Evolutionary conservation across 2,113 vertebrate genomes (phyloP).

Genomic region (Peromyscus californicus): DNA sequence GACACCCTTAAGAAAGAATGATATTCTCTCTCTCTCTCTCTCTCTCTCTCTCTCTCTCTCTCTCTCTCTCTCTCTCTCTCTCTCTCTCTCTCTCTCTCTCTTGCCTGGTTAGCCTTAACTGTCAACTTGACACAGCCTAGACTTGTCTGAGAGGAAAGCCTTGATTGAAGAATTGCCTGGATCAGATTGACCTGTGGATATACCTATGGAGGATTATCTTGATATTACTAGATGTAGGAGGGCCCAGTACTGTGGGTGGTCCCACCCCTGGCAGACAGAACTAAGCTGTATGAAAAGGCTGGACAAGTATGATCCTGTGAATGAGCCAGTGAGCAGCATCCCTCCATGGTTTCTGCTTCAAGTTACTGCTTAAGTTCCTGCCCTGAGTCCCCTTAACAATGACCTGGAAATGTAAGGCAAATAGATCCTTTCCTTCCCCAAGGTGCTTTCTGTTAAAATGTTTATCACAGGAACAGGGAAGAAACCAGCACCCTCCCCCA

Average conservation of each 20-base stretch:
- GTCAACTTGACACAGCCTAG: not conserved
- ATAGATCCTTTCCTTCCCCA: not conserved
- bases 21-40: not conserved
- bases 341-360: not conserved
- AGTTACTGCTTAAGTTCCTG: not conserved
- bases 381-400: not conserved
- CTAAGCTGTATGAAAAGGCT: not conserved
- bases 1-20: too few relatives aligned
- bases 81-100: not conserved
- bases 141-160: not conserved
- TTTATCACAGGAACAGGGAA: too few relatives aligned
- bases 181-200: not conserved
- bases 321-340: not conserved
- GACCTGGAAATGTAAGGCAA: not conserved
- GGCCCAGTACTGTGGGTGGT: not conserved
- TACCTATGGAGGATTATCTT: not conserved
- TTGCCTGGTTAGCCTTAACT: not conserved
- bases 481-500: too few relatives aligned
- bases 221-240: not conserved
- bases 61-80: not conserved
- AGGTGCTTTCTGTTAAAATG: not conserved
- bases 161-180: not conserved
- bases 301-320: not conserved
- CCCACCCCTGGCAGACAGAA: not conserved
- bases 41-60: not conserved